A percentile compares a stretch with the other conserved stretches of the same genome.
Evolutionary conservation across 2,113 vertebrate species (phyloP).

Genomic region (Vulpes ferrilata): DNA sequence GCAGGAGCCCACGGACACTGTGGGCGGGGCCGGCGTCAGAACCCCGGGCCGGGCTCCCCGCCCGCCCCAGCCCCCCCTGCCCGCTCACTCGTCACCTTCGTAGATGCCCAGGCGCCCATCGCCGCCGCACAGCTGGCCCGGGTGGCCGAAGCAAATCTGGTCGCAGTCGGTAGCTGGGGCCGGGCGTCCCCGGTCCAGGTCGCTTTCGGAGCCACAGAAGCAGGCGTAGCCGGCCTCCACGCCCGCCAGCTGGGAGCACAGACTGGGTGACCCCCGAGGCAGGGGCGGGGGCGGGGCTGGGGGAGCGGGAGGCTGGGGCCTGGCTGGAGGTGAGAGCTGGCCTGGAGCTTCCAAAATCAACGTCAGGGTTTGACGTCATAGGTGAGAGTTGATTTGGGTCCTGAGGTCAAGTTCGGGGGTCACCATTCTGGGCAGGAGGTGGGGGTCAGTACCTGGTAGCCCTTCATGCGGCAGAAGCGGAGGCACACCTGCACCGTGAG

Average conservation of each 20-base stretch:
- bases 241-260: constrained; percentile 82
- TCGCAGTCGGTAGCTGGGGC: constrained; percentile 85
- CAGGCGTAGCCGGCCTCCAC: constrained; percentile 88
- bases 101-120: constrained; percentile 87
- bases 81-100: constrained; percentile 77
- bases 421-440: background rate
- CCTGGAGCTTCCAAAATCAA: background rate
- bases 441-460: constrained; percentile 82
- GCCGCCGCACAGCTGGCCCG: constrained; percentile 86
- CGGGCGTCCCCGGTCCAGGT: constrained; percentile 74
- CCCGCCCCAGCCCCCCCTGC: too few species aligned
- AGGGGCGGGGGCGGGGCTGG: background rate
- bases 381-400: background rate
- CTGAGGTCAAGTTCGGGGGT: background rate
- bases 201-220: constrained; percentile 86
- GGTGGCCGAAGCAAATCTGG: constrained; percentile 87
- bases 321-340: background rate
- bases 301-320: background rate
- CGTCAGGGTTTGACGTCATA: background rate
- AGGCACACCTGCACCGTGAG: constrained; percentile 87
- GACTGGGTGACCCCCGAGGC: constrained; percentile 37
- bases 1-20: constrained; percentile 87
- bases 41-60: background rate
- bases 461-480: constrained; percentile 86
- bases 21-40: background rate